These are phyloP conservation scores for Acropternis orthonyx DNA, from an alignment of 2,797 vertebrate genomes.

Conservation along the genomic window DNA sequence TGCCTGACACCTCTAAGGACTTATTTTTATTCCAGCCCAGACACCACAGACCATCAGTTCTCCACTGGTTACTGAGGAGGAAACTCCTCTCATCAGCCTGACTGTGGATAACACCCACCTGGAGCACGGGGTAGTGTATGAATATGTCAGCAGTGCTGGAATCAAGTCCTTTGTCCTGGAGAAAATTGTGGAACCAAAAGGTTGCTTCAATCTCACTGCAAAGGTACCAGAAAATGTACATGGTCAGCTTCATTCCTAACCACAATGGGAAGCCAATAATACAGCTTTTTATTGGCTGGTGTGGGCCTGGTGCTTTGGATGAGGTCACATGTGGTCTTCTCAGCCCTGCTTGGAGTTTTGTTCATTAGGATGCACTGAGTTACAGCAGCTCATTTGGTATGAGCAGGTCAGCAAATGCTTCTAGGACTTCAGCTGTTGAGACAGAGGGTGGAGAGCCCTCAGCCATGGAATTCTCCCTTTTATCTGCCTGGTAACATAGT, in stretches of 20 bases:
- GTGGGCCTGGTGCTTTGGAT: not conserved
- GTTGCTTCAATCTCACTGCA: slow-evolving; percentile 90
- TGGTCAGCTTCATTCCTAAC: not conserved
- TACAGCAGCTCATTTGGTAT: not conserved
- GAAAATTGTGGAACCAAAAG: slow-evolving; percentile 92
- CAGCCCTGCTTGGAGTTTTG: not conserved
- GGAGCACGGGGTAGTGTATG: slow-evolving; percentile 93
- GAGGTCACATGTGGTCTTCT: not conserved
- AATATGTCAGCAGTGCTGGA: slow-evolving; percentile 91
- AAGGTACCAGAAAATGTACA: slow-evolving; percentile 78
- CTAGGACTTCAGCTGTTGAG: not conserved
- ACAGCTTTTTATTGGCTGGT: not conserved
- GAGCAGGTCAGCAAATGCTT: not conserved
- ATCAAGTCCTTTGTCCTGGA: slow-evolving; percentile 92
- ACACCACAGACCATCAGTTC: not conserved
- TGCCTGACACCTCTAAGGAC: not conserved
- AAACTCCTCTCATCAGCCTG: slow-evolving; percentile 83
- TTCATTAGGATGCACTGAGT: not conserved
- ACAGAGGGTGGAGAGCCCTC: not conserved
- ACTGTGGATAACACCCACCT: slow-evolving; percentile 91
- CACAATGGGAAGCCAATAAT: not conserved
- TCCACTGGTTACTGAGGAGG: slow-evolving; percentile 75
- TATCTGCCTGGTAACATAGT: not conserved
- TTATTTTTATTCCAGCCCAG: slow-evolving; percentile 31
- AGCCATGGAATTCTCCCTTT: not conserved